phyloP scores from a whole-genome alignment of 1,140 invertebrate species.

The Cydia strobilella region DNA sequence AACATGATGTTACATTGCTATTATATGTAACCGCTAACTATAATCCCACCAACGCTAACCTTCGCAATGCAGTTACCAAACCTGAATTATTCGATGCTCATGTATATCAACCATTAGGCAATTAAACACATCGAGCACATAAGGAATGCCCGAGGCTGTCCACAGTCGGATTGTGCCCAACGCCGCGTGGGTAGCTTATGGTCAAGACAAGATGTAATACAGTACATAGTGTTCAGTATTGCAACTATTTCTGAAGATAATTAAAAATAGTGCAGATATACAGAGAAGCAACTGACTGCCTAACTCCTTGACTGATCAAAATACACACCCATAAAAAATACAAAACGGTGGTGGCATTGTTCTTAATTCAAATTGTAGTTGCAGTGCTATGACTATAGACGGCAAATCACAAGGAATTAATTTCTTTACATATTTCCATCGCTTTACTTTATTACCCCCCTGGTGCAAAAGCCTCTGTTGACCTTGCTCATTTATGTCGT shows the following conservation, averaged over 20 bases:
- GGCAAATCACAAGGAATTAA: no score
- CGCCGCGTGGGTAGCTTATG: slow-evolving; percentile 34
- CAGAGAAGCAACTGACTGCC: no score
- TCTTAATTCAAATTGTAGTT: no score
- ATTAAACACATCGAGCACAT: neutral
- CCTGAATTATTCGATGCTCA: slow-evolving; percentile 16
- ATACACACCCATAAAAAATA: no score
- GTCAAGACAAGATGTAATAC: slow-evolving; percentile 7
- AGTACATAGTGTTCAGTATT: neutral
- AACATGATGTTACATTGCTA: neutral
- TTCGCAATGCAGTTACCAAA: neutral
- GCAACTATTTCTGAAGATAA: neutral
- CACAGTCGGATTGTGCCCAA: slow-evolving; percentile 47
- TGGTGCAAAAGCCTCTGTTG: no score
- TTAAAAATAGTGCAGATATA: no score
- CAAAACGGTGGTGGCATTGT: no score
- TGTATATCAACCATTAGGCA: neutral
- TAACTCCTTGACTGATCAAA: no score
- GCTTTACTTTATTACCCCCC: no score
- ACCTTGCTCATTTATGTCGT: no score
- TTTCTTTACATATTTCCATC: no score
- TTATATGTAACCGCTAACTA: neutral
- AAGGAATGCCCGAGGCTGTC: slow-evolving; percentile 30
- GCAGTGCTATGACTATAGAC: no score
- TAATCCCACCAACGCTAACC: neutral